A percentile compares a stretch with the other conserved stretches of the same genome.
These are phyloP conservation scores for Trochalopteron elliotii DNA, from an alignment of 2,113 vertebrate genomes.

Conservation along the genomic window DNA sequence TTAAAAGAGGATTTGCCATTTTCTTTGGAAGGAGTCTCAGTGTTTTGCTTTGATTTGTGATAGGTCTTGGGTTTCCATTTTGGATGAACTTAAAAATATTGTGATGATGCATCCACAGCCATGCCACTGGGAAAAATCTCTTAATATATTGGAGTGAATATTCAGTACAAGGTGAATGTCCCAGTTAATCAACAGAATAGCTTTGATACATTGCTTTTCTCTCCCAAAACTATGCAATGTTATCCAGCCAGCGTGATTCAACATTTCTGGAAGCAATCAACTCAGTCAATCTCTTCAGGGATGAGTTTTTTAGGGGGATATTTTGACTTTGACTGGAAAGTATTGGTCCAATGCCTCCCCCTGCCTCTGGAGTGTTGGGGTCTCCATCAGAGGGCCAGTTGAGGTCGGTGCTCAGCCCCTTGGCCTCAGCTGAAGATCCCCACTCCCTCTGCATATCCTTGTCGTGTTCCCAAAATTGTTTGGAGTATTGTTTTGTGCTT, in stretches of 20 bases:
- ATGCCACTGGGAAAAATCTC: neutral
- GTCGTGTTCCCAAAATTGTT: neutral
- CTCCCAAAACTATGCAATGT: neutral
- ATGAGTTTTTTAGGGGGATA: neutral
- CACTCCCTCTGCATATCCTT: neutral
- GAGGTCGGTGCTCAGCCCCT: neutral
- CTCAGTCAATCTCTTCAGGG: neutral
- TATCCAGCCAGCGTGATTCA: neutral
- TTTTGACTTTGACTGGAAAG: neutral
- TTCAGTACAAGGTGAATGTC: neutral
- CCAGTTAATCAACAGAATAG: neutral
- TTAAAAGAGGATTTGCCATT: neutral
- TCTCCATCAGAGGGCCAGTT: neutral
- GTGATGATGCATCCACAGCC: neutral
- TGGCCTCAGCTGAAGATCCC: neutral
- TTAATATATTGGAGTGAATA: neutral
- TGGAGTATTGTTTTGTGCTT: neutral
- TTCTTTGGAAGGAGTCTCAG: neutral
- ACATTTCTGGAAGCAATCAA: neutral
- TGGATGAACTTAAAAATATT: neutral
- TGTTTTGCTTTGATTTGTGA: neutral
- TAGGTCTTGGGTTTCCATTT: neutral
- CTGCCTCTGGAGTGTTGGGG: rapidly evolving
- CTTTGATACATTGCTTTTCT: neutral
- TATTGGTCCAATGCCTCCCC: neutral